These are phyloP conservation scores for Drosophila pseudoobscura DNA, from an alignment of 1,140 invertebrate genomes.

Conservation along the genomic window DNA sequence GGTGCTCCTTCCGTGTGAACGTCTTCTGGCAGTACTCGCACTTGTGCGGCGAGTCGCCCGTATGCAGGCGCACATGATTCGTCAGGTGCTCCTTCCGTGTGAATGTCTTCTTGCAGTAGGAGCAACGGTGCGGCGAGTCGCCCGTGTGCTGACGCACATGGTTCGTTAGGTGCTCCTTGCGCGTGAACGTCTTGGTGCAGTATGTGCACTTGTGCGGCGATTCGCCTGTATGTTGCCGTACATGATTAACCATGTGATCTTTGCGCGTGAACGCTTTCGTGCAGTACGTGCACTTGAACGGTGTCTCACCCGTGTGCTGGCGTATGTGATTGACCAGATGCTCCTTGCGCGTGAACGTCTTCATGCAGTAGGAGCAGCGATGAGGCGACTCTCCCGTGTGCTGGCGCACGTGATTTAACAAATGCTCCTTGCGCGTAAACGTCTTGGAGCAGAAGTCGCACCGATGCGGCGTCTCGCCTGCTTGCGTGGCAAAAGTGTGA, in stretches of 20 bases:
- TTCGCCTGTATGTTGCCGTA: conserved; percentile 95
- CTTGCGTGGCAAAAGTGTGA: conserved; percentile 66
- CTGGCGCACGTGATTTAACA: conserved; percentile 92
- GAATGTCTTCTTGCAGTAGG: conserved; percentile 90
- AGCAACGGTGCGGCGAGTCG: conserved; percentile 90
- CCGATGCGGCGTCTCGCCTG: conserved; percentile 92
- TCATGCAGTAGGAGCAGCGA: conserved; percentile 87
- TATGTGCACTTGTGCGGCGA: conserved; percentile 90
- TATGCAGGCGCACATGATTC: conserved; percentile 91
- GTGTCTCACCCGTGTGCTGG: conserved; percentile 93
- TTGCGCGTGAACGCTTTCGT: conserved; percentile 94
- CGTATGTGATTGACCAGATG: conserved; percentile 91
- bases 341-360: conserved; percentile 90
- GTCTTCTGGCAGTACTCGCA: conserved; percentile 93
- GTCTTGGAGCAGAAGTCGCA: conserved; percentile 93
- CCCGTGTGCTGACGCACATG: conserved; percentile 90
- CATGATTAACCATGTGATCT: conserved; percentile 89
- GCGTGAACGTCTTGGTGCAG: conserved; percentile 92
- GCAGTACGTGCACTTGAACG: conserved; percentile 93
- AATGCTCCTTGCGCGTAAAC: conserved; percentile 92
- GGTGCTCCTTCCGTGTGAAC: conserved; percentile 92
- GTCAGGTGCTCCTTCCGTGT: conserved; percentile 95
- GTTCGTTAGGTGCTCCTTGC: conserved; percentile 89
- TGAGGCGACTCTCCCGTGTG: conserved; percentile 88
- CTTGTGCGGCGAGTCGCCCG: conserved; percentile 91